Conservation (phyloP, 2,113 vertebrate species). For the Channa argus region DNA sequence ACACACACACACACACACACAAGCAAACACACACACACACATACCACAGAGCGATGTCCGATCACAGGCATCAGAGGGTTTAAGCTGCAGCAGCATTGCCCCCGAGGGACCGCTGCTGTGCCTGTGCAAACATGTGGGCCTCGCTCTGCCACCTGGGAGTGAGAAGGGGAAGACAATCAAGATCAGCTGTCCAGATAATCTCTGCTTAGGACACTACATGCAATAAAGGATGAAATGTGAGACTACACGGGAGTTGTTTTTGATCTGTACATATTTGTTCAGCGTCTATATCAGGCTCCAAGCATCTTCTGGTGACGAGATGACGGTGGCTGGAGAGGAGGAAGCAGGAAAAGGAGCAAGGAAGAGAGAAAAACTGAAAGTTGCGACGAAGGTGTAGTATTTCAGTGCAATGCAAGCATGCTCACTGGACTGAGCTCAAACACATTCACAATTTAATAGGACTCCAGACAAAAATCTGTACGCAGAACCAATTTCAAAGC, state of each 20-base stretch:
- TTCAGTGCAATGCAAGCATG: constrained; percentile 30
- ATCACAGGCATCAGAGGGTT: constrained; percentile 77
- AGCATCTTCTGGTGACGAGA: too few species aligned
- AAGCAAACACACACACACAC: too few species aligned
- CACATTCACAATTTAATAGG: constrained; percentile 69
- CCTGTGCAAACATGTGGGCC: constrained; percentile 79
- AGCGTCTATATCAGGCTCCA: constrained; percentile 58
- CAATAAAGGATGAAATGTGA: constrained; percentile 77
- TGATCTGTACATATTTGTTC: constrained; percentile 76
- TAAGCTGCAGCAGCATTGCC: constrained; percentile 65
- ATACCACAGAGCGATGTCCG: constrained; percentile 55
- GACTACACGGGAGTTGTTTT: constrained; percentile 75
- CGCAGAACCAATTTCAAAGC: constrained; percentile 70
- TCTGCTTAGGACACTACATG: constrained; percentile 76
- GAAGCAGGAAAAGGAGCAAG: not conserved
- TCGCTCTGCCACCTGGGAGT: constrained; percentile 69
- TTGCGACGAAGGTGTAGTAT: constrained; percentile 26
- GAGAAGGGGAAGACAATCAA: constrained; percentile 76
- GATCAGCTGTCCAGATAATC: constrained; percentile 79
- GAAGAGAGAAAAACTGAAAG: too few species aligned
- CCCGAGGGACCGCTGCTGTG: constrained; percentile 72
- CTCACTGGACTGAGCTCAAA: constrained; percentile 39
- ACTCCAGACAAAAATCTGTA: constrained; percentile 60
- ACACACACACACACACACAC: too few species aligned
- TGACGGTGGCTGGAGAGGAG: constrained; percentile 4